phyloP scores from a whole-genome alignment of 2,797 vertebrate genomes.

The Fratercula arctica region DNA sequence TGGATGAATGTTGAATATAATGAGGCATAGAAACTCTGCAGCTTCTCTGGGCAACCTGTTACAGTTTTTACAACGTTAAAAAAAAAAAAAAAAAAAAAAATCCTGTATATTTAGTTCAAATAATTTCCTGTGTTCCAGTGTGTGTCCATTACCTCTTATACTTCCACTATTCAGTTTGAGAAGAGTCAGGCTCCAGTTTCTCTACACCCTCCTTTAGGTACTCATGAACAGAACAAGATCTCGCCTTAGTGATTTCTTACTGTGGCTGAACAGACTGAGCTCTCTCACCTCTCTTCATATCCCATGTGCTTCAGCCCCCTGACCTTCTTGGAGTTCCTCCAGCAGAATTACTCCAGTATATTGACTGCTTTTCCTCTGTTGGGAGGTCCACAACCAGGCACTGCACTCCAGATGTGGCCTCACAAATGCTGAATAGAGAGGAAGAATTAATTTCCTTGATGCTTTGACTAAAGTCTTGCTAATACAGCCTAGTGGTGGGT shows the following conservation, averaged over 20 bases:
- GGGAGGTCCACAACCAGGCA: not conserved
- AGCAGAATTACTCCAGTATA: not conserved
- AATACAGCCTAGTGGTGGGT: not conserved
- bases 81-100: too few species aligned
- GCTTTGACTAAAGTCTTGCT: not conserved
- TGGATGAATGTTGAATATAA: not conserved
- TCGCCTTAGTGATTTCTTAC: not conserved
- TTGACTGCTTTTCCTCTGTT: not conserved
- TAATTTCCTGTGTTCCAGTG: not conserved
- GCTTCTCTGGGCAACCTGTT: not conserved
- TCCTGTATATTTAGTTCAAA: not conserved
- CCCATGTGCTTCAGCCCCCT: not conserved
- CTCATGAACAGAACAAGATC: not conserved
- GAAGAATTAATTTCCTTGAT: not conserved
- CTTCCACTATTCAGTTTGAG: not conserved
- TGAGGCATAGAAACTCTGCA: fast-evolving
- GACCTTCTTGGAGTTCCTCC: not conserved
- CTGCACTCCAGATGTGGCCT: not conserved
- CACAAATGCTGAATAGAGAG: not conserved
- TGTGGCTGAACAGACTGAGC: not conserved
- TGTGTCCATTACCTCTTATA: not conserved
- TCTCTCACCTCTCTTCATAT: not conserved
- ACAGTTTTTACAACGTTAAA: too few species aligned
- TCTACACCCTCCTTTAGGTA: not conserved
- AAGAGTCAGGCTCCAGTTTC: not conserved